Evolutionary conservation across 2,888 invertebrate species (phyloP), one percentile per base, ranked within the genome.

Genomic region (Dicyrtomina minuta): DNA sequence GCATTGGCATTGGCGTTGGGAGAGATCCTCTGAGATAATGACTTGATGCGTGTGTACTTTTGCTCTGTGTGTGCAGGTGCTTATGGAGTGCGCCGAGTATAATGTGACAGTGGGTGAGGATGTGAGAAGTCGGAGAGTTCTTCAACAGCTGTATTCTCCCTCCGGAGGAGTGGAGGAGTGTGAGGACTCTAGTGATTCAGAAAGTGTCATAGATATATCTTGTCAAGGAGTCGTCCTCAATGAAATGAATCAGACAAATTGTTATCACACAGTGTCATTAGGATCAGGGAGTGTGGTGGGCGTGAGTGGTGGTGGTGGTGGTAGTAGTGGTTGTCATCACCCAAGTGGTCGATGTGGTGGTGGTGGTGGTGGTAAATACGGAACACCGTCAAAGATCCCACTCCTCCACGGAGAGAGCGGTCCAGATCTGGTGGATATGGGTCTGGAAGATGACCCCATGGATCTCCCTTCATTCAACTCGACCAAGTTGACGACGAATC

Each of bases 381-480:
- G 89, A 75, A 91, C 90, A 1, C 91, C 90, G 58, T 90, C 90
- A 70, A 84, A 89, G 80, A 87, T 90, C 79, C 91, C 91, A 77
- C 88, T 90, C 78, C 87, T 70, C 17, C 66, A 69, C 2, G 70
- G 72, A 8, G 69, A 65, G 33, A 76, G 72, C 17, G 70, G 74
- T 15, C 75, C 75, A 8, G 78, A 78, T 59, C 64, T 78, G 27
- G 74, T 78, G 24, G 88, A 78, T 65, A 74, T 33, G 78, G 79
- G 79, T 76, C 0, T 77, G 74, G 61, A 78, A 71, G 66, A 76
- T 75, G 60, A 75, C 71, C 51, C 51, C 49, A 41, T 22, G 8
- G 56, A 49, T 56, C 49, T 26, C 8, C 51, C 49, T 0, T 84
- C 83, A 69, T 83, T 84, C 51, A 82, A 83, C 26, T 82, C 83